A percentile compares a stretch with the other conserved stretches of the same genome.
phyloP scores from a whole-genome alignment of 2,888 invertebrate genomes.

The Cenopis cana region DNA sequence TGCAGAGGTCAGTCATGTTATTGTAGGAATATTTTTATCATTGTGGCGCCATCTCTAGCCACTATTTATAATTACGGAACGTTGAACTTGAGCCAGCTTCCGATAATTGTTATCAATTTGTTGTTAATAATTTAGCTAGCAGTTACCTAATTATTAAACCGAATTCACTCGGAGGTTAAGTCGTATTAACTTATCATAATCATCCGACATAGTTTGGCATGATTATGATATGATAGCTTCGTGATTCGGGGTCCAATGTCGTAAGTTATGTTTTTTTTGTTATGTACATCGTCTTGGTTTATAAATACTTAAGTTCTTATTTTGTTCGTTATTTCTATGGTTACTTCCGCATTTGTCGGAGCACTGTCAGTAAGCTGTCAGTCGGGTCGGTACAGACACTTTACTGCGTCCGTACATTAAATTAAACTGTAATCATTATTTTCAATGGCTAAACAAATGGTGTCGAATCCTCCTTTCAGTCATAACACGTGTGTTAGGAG shows the following conservation, averaged over 20 bases:
- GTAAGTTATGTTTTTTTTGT: neutral
- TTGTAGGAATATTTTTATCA: constrained; percentile 42
- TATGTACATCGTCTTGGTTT: no score
- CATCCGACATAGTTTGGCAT: constrained; percentile 2
- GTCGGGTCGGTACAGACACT: no score
- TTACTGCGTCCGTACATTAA: no score
- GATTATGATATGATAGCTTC: neutral
- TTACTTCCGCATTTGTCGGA: no score
- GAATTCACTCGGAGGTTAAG: neutral
- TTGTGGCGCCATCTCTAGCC: constrained; percentile 36
- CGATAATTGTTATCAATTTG: constrained; percentile 30
- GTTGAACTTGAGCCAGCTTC: constrained; percentile 43
- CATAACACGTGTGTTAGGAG: no score
- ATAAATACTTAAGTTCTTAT: no score
- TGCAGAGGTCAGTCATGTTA: constrained; percentile 33
- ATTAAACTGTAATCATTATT: no score
- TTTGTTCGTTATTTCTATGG: no score
- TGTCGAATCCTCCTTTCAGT: no score
- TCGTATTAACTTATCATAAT: neutral
- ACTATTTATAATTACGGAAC: constrained; percentile 34
- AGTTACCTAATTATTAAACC: constrained; percentile 1
- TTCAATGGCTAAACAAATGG: no score
- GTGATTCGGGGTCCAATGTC: neutral
- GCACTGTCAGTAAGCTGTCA: no score
- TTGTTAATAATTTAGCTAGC: constrained; percentile 2